Base-by-base conservation (phyloP, 2,113 vertebrate genomes). In the Brachypteracias leptosomus region DNA sequence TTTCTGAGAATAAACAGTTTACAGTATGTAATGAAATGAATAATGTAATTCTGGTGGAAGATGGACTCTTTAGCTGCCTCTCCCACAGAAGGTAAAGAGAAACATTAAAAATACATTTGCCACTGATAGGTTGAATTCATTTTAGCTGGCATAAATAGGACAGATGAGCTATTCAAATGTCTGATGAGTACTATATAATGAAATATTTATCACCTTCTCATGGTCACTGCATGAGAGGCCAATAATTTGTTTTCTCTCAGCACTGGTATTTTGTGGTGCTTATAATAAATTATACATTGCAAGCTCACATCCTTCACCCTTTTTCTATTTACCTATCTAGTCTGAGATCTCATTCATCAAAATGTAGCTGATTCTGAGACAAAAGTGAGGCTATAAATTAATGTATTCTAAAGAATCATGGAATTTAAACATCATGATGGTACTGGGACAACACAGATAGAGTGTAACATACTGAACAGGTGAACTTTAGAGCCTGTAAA, bases 101-200 rank as follows among this genome's bases (percentile, higher is more conserved):
- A 90, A 63, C 97, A 98, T 98, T 98, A 98, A 98, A 98, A 96
- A 98, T 98, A 91, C 96, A 98, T 98, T 97, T 93, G 65, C 94
- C 88, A 73, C 96, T 97, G 97, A 98, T 98, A 97, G 98, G 96
- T 61, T 97, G 97, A 98, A 97, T 98, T 98, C 97, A 98, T 98
- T 98, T 97, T 96, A 97, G 91, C 66, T 97, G 98, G 98, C 97
- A 97, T 97, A 98, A 98, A 98, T 97, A 97, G 98, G 98, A 97
- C 98, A 97, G 97, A 97, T 97, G 97, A 97, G 97, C 96, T 95
- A 97, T 96, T 98, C 97, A 96, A 68, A 97, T 96, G 96, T 97
- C 97, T 96, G 97, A 97, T 95, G 97, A 97, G 96, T 80, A 81
- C 93, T 92, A 91, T 80, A 78, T 74, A 90, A 96, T 98, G 95